phyloP scores from a whole-genome alignment of 2,113 vertebrate genomes.

The Ahaetulla prasina region DNA sequence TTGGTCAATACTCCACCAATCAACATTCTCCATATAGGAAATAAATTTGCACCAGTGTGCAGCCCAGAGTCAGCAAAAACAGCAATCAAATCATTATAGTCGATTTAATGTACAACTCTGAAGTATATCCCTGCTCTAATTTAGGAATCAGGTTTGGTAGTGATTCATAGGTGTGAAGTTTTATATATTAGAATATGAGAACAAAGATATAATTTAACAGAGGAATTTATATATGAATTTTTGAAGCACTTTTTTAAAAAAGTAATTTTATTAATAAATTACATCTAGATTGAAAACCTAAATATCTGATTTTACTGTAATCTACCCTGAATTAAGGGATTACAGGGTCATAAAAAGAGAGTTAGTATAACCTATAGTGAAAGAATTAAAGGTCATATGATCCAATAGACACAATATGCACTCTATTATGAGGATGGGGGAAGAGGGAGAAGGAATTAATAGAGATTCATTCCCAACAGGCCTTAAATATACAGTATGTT shows the following conservation, averaged over 20 bases:
- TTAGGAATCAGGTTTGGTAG: neutral
- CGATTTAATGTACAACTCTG: neutral
- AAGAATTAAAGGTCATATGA: neutral
- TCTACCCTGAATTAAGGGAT: neutral
- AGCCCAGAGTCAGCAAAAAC: neutral
- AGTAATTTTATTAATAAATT: neutral
- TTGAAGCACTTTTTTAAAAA: neutral
- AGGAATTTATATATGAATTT: neutral
- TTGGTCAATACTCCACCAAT: neutral
- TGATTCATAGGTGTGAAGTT: neutral
- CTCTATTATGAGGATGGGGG: neutral
- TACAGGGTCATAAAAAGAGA: neutral
- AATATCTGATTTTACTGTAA: neutral
- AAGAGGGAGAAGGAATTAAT: neutral
- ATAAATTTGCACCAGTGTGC: neutral
- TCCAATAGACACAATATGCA: neutral
- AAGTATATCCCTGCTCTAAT: neutral
- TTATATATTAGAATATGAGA: neutral
- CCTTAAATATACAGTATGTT: neutral
- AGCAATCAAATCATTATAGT: neutral
- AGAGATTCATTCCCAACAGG: neutral
- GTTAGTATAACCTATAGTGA: neutral
- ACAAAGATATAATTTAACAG: neutral
- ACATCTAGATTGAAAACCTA: neutral
- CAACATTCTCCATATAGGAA: neutral